Evolutionary conservation across 2,113 vertebrate genomes (phyloP).

Genomic region (Vicugna pacos): DNA sequence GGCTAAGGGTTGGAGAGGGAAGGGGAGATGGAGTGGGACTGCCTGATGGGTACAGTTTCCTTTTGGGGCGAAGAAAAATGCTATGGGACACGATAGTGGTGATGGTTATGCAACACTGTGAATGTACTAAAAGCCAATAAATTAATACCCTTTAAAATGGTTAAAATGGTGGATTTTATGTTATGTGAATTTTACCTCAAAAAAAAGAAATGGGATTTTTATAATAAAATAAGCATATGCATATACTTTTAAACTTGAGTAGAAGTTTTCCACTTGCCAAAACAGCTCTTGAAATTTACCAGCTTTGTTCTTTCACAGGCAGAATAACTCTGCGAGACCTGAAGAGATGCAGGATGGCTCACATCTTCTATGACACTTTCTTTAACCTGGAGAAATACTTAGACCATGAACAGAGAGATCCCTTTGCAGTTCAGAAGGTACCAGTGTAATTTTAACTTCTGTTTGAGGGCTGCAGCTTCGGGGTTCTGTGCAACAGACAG

Average conservation of each 20-base stretch:
- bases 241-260: constrained; percentile 41
- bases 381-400: constrained; percentile 99
- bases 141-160: not conserved
- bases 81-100: not conserved
- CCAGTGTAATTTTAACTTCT: constrained; percentile 47
- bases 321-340: constrained; percentile 96
- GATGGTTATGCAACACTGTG: not conserved
- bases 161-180: constrained; percentile 16
- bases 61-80: not conserved
- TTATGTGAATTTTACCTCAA: constrained; percentile 4
- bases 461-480: not conserved
- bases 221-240: constrained; percentile 14
- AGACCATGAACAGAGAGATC: constrained; percentile 99
- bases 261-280: not conserved
- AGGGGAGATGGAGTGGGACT: not conserved
- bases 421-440: constrained; percentile 99
- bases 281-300: constrained; percentile 52
- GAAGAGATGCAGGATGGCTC: constrained; percentile 97
- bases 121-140: not conserved
- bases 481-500: not conserved
- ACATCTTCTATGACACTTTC: constrained; percentile 99
- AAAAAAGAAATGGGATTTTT: not conserved
- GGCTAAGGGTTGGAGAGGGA: too few species aligned
- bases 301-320: constrained; percentile 86
- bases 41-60: not conserved